Base-by-base conservation (phyloP, 2,888 invertebrate species). In the Antheraea assamensis region DNA sequence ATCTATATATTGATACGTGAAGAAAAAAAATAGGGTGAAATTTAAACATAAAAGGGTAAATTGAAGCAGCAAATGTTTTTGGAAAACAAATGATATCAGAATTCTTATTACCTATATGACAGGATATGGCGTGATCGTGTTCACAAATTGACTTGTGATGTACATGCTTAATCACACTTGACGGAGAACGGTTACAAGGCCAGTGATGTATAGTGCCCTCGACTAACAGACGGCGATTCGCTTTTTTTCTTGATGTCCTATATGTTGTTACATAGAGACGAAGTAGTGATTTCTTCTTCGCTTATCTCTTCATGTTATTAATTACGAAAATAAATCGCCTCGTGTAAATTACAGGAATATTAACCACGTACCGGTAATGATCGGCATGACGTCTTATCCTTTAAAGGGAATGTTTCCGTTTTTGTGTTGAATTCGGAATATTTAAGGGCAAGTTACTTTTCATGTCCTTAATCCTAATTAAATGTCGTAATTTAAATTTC, bases 401-500 rank as follows among this genome's bases (percentile, higher is more conserved):
- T 42, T 42, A 42, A 42, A n/a, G n/a, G n/a, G n/a, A n/a, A n/a
- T n/a, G 42, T 42, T 42, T 42, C 42, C 4, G 15, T 49, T 49
- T 49, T 49, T 49, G 49, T 19, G 15, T 49, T 49, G 15, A 49
- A 19, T 8, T 49, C 55, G 2, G 5, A n/a, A 55, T 55, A n/a
- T n/a, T n/a, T 21, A 55, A n/a, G 55, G 3, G 21, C 5, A n/a
- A 4, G 21, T 55, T n/a, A 8, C 21, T 21, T 55, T 55, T 55
- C n/a, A 7, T 21, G 21, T n/a, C 55, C n/a, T n/a, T n/a, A 21
- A n/a, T 55, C 85, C 86, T 90, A 88, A 92, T 92, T 91, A 87
- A 55, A 55, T 82, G 87, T 90, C 82, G 79, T 85, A 88, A 89
- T 88, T 88, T 87, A 88, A 90, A 87, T 85, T 79, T 83, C 77